Base-by-base conservation (phyloP, 2,888 invertebrate genomes). In the Cryptocheilus praepositus region DNA sequence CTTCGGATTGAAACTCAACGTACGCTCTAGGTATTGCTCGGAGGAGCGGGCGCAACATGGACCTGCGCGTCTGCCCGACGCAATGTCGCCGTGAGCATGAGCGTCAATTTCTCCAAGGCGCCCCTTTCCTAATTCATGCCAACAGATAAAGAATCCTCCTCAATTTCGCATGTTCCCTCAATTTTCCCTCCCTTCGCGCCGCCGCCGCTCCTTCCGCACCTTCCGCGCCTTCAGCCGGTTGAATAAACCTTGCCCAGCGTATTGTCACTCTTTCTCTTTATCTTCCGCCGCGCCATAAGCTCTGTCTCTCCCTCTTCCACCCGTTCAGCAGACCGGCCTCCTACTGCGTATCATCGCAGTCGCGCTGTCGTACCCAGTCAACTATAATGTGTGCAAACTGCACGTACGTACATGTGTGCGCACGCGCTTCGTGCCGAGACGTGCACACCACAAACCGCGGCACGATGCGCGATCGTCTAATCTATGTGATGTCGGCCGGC, bases 241-340 rank as follows among this genome's bases (percentile, higher is more conserved):
- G 16, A 49, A 16, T 5, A 19, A n/a, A 16, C 49, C 53, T 25
- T 53, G 45, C 49, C 59, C 52, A 51, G 51, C 16, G 55, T 60
- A 67, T 67, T 73, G 60, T 71, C 74, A 70, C 73, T 70, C 75
- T 70, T 66, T 88, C 89, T 79, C 36, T 36, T 36, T 11, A 36
- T 67, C 68, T 61, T 71, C 56, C 77, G 72, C 59, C 62, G 66
- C 67, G 68, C 65, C 57, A n/a, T 49, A 49, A 49, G 52, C 60
- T 63, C 65, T 22, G n/a, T n/a, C 64, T 59, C 51, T 28, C 71
- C 52, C 67, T 68, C 60, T 64, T 61, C 59, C 72, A 89, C 79
- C 81, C 62, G 69, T 59, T 67, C 84, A 86, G 84, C 81, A 84
- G 73, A 81, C 58, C 57, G 63, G 63, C 67, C 71, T 74, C 74